Evolutionary conservation across 2,888 invertebrate species (phyloP), one percentile per base, ranked within the genome.

Genomic region (Trachelus iudaicus): DNA sequence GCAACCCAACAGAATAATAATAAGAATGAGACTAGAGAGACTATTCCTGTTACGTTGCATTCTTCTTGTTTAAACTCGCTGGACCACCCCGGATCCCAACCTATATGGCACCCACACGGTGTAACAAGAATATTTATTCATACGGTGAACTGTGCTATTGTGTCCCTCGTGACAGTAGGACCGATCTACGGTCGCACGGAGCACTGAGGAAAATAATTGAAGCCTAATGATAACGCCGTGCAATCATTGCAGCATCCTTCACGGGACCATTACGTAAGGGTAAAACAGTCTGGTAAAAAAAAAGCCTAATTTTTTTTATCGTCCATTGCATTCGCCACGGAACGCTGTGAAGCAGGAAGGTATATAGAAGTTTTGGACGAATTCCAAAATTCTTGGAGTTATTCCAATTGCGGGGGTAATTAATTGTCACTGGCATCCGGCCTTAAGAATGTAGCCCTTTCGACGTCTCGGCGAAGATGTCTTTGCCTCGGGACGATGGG

Each of bases 31-130:
- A 86, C 88, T 88, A 88, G 88, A 88, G 86, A 82, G 87, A 89
- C 89, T 89, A 90, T 91, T 89, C 89, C 88, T 91, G 90, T 91
- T 89, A 88, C 85, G 87, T 89, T 88, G 89, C 91, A 91, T 91
- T 91, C 91, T 89, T 87, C 86, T 88, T 86, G 88, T 87, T 86
- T 84, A 88, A 89, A 89, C 87, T 89, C 85, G 90, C 85, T 80
- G 90, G 91, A 91, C 91, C 91, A 91, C 91, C 91, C 90, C 87
- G 91, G 86, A 83, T 84, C 81, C 85, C 77, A 82, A 83, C 79
- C 81, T 80, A 81, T 84, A 85, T 83, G 85, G 89, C 88, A 88
- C 88, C 86, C 88, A 88, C 87, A 86, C 86, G 84, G 84, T 83
- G 86, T 85, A 83, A 86, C 86, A 82, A 85, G 79, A 82, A 84